Percentiles rank a stretch among this genome's conserved stretches.
These are phyloP conservation scores for Rhineura floridana DNA, from an alignment of 2,113 vertebrate genomes.

Conservation along the genomic window DNA sequence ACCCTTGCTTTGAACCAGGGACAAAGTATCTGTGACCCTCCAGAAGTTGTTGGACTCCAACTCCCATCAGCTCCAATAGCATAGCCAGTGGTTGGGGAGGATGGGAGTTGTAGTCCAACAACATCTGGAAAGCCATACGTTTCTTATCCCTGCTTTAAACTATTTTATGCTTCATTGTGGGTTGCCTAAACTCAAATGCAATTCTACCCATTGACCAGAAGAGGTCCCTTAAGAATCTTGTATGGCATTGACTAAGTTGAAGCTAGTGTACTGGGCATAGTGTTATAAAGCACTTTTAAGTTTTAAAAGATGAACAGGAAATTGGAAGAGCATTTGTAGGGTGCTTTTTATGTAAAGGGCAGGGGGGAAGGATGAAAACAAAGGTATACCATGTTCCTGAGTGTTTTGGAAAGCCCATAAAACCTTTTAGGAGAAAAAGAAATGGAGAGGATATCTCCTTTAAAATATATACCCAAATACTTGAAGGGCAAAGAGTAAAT, in stretches of 20 bases:
- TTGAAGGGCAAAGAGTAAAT: not conserved
- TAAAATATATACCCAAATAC: not conserved
- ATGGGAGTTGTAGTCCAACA: no score
- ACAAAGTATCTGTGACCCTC: no score
- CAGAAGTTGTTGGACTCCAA: no score
- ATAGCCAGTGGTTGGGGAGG: no score
- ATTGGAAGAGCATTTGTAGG: not conserved
- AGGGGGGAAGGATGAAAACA: not conserved
- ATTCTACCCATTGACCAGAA: conserved; percentile 25
- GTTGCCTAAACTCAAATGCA: not conserved
- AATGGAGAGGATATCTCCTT: not conserved
- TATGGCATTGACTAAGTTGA: not conserved
- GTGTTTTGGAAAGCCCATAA: no score
- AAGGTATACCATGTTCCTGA: not conserved
- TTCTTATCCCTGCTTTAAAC: no score
- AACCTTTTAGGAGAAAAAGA: no score
- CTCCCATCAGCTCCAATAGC: no score
- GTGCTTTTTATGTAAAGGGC: not conserved
- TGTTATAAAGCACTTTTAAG: not conserved
- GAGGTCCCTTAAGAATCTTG: conserved; percentile 59
- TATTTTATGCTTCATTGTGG: not conserved
- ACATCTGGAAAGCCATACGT: no score
- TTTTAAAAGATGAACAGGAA: no score
- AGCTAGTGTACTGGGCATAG: not conserved
- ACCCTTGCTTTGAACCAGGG: no score